Evolutionary conservation across 2,797 vertebrate genomes (phyloP).

Genomic region (Rallus crepitans): DNA sequence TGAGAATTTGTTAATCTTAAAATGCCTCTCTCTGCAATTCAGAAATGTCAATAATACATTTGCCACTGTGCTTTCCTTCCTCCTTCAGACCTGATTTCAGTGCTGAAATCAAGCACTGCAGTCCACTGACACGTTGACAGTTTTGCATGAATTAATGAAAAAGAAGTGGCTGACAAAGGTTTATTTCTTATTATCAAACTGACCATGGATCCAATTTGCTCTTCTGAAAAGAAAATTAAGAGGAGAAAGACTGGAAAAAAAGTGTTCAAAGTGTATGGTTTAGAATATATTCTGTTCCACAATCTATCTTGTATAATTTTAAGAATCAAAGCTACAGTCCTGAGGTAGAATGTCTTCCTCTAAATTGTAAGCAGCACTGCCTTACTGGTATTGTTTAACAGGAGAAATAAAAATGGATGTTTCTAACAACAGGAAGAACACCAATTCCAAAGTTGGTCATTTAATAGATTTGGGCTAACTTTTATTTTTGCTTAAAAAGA

Average conservation of each 20-base stretch:
- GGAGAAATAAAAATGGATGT: neutral
- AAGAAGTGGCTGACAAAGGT: neutral
- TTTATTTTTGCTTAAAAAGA: constrained; percentile 9
- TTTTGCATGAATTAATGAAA: constrained; percentile 1
- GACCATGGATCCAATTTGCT: neutral
- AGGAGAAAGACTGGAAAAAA: neutral
- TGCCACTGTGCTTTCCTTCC: neutral
- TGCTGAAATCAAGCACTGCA: neutral
- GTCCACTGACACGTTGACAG: neutral
- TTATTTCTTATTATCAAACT: neutral
- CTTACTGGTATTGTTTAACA: neutral
- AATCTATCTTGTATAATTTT: neutral
- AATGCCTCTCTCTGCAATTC: neutral
- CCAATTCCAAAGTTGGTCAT: neutral
- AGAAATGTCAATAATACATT: neutral
- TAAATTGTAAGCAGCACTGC: neutral
- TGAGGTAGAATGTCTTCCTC: neutral
- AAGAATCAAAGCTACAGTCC: neutral
- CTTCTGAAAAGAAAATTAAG: neutral
- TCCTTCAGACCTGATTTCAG: neutral
- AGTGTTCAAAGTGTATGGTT: neutral
- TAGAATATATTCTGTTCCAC: neutral
- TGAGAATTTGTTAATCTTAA: neutral
- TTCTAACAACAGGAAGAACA: neutral
- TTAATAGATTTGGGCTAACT: neutral